These are phyloP conservation scores for Drosophila diplacantha DNA, from an alignment of 2,888 invertebrate species.

Conservation along the genomic window DNA sequence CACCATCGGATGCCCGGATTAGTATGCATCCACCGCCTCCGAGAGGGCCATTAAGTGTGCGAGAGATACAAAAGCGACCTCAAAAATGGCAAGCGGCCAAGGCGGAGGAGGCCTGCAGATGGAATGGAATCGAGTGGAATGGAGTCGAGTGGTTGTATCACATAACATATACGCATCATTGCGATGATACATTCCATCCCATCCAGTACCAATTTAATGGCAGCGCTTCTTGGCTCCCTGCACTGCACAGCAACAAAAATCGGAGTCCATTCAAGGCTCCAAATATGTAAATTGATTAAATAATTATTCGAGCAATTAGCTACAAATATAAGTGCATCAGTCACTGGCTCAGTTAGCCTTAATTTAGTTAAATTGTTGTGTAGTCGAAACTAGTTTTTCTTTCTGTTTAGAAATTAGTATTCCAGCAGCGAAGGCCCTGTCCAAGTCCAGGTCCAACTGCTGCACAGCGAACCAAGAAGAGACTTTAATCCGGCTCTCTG, in stretches of 20 bases:
- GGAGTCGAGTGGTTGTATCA: slow-evolving; percentile 1
- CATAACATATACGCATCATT: slow-evolving; percentile 8
- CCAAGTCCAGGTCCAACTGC: slow-evolving; percentile 11
- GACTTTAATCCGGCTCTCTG: slow-evolving; percentile 3
- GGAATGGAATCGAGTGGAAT: slow-evolving; percentile 21
- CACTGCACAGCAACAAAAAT: slow-evolving; percentile 8
- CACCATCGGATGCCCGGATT: slow-evolving; percentile 62
- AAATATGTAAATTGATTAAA: background rate
- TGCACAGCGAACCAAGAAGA: too few species aligned
- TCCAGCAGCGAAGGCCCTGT: slow-evolving; percentile 34
- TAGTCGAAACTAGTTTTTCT: background rate
- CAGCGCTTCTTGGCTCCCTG: slow-evolving; percentile 42
- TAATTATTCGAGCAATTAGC: too few species aligned
- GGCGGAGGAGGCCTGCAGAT: slow-evolving; percentile 22
- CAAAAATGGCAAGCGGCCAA: slow-evolving; percentile 59
- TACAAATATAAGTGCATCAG: background rate
- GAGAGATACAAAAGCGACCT: slow-evolving; percentile 60
- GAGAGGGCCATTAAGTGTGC: slow-evolving; percentile 62
- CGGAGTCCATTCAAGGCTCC: too few species aligned
- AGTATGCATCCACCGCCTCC: slow-evolving; percentile 56
- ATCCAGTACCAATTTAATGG: slow-evolving; percentile 75
- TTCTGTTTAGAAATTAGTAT: slow-evolving; percentile 49
- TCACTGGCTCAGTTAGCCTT: background rate
- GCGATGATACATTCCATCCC: slow-evolving; percentile 33
- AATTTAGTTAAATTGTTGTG: background rate